Conservation (phyloP, 2,888 invertebrate genomes). For the Melinopterus prodromus region DNA sequence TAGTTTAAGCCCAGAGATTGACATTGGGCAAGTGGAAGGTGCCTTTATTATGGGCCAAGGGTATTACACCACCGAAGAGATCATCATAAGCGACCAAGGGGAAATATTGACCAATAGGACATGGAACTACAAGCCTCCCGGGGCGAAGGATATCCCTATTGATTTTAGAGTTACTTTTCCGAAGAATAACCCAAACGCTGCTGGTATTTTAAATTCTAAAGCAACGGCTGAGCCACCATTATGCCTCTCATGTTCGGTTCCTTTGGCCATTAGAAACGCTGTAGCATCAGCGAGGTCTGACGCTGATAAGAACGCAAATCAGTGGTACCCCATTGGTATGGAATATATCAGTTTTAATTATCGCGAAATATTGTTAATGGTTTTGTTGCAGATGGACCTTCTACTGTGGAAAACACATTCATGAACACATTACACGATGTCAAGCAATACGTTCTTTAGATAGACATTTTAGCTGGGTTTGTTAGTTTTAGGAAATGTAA, state of each 20-base stretch:
- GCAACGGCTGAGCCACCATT: constrained; percentile 65
- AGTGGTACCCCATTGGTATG: constrained; percentile 70
- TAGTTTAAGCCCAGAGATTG: constrained; percentile 76
- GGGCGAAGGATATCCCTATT: constrained; percentile 79
- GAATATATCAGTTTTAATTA: constrained; percentile 32
- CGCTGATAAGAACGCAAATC: constrained; percentile 64
- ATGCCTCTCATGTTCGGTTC: constrained; percentile 60
- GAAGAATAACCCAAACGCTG: constrained; percentile 70
- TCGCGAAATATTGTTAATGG: constrained; percentile 32
- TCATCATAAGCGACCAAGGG: constrained; percentile 71
- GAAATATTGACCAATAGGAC: constrained; percentile 77
- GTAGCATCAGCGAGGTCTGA: constrained; percentile 73
- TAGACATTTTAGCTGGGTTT: background rate
- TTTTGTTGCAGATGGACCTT: constrained; percentile 61
- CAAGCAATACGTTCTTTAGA: constrained; percentile 44
- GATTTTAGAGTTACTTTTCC: constrained; percentile 77
- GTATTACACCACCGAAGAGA: constrained; percentile 78
- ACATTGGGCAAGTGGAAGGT: constrained; percentile 81
- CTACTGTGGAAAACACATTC: constrained; percentile 61
- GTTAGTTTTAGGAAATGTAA: no score
- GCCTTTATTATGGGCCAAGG: constrained; percentile 71
- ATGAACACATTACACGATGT: constrained; percentile 50
- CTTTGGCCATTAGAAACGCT: constrained; percentile 75
- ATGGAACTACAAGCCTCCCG: constrained; percentile 84
- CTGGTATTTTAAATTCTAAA: constrained; percentile 78